A percentile compares a stretch with the other conserved stretches of the same genome.
Conservation (phyloP, 2,888 invertebrate species). For the Bellardia pandia region DNA sequence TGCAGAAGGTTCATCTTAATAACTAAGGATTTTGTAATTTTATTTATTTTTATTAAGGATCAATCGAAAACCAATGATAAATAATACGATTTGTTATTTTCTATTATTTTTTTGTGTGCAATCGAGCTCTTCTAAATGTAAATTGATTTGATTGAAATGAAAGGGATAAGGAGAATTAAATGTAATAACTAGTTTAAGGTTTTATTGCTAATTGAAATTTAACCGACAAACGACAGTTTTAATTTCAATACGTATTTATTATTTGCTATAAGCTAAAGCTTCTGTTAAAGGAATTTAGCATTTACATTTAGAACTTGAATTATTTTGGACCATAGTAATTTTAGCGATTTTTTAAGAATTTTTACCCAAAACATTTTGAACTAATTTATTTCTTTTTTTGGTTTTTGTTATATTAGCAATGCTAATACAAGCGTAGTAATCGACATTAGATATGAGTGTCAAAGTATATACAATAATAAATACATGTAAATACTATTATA, state of each 20-base stretch:
- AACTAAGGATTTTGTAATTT: slow-evolving; percentile 4
- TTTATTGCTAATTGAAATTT: slow-evolving; percentile 12
- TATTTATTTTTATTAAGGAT: slow-evolving; percentile 3
- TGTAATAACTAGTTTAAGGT: not conserved
- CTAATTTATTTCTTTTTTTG: too few relatives aligned
- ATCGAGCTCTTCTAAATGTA: not conserved
- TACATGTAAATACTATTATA: too few relatives aligned
- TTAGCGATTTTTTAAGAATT: too few relatives aligned
- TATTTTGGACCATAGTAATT: not conserved
- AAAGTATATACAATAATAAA: too few relatives aligned
- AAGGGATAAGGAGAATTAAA: not conserved
- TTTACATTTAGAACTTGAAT: too few relatives aligned
- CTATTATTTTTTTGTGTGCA: not conserved
- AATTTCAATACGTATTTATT: not conserved
- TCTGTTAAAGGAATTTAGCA: too few relatives aligned
- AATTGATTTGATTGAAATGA: not conserved
- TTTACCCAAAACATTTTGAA: too few relatives aligned
- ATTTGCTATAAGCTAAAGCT: not conserved
- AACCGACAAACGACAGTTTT: not conserved
- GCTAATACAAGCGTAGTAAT: too few relatives aligned
- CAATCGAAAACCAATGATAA: slow-evolving; percentile 8
- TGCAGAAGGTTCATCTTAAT: slow-evolving; percentile 10
- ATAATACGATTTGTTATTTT: slow-evolving; percentile 10
- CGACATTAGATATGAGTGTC: too few relatives aligned
- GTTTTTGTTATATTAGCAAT: too few relatives aligned